Evolutionary conservation across 1,140 invertebrate species (phyloP).

Genomic region (Magallana gigas): DNA sequence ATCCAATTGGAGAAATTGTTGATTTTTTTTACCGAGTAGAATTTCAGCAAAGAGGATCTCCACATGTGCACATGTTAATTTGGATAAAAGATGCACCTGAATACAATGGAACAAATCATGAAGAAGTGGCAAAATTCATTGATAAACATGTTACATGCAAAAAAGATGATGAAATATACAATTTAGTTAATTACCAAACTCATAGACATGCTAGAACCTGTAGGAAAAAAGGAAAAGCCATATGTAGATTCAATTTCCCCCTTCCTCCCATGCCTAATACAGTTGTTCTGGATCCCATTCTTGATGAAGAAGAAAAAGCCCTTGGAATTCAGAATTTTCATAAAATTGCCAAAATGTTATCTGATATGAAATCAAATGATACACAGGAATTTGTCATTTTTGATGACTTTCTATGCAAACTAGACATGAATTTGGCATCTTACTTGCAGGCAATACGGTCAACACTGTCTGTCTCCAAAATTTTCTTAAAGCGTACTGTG

Average conservation of each 20-base stretch:
- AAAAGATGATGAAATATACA: conserved; percentile 23
- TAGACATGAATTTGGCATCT: neutral
- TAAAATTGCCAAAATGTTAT: neutral
- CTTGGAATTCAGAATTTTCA: neutral
- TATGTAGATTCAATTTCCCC: conserved; percentile 65
- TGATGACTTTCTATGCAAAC: neutral
- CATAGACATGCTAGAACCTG: conserved; percentile 62
- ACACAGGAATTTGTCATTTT: neutral
- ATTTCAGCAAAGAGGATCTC: conserved; percentile 10
- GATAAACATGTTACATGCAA: conserved; percentile 51
- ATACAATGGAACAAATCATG: conserved; percentile 38
- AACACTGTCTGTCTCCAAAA: neutral
- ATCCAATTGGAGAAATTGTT: neutral
- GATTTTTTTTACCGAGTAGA: conserved; percentile 20
- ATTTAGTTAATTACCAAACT: conserved; percentile 50
- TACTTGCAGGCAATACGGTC: conserved; percentile 33
- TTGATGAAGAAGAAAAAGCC: neutral
- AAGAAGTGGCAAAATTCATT: conserved; percentile 44
- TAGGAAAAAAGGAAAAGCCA: conserved; percentile 52
- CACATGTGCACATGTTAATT: conserved; percentile 13
- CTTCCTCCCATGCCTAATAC: conserved; percentile 55
- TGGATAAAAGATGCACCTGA: conserved; percentile 29
- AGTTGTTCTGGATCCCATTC: conserved; percentile 51
- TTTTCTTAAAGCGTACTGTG: conserved; percentile 42
- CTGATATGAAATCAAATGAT: conserved; percentile 4